Percentiles rank a stretch among this genome's conserved stretches.
Evolutionary conservation across 2,113 vertebrate genomes (phyloP).

Genomic region (Zapornia atra): DNA sequence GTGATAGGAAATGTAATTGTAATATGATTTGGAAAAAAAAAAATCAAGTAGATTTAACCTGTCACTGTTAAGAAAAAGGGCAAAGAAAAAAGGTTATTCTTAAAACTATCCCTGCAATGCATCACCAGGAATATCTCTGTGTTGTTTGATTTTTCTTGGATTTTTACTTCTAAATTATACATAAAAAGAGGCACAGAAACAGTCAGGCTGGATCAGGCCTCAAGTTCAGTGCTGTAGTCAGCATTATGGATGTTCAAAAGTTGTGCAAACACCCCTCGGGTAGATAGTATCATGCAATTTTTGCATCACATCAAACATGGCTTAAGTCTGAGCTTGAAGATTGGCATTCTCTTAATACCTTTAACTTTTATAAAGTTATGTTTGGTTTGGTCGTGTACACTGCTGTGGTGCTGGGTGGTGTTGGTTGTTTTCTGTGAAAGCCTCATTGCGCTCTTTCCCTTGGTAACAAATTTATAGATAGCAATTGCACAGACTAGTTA

Average conservation of each 20-base stretch:
- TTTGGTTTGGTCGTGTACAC: background rate
- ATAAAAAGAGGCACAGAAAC: background rate
- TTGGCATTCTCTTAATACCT: background rate
- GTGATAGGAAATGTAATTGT: background rate
- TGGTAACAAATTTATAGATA: background rate
- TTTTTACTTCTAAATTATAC: background rate
- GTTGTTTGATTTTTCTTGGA: background rate
- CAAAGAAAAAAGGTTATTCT: accelerated
- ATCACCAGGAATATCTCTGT: background rate
- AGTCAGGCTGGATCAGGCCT: background rate
- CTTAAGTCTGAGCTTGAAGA: background rate
- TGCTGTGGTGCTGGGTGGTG: background rate
- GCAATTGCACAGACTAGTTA: background rate
- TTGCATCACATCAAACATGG: background rate
- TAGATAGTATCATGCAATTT: background rate
- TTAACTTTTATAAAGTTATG: background rate
- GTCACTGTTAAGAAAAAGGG: background rate
- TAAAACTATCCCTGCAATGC: background rate
- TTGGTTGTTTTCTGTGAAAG: background rate
- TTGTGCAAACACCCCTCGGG: background rate
- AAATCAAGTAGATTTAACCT: background rate
- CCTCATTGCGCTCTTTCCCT: background rate
- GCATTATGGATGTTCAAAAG: background rate
- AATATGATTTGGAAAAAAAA: background rate
- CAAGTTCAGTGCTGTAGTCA: background rate